Evolutionary conservation across 2,113 vertebrate species (phyloP).

Genomic region (Hylia prasina): DNA sequence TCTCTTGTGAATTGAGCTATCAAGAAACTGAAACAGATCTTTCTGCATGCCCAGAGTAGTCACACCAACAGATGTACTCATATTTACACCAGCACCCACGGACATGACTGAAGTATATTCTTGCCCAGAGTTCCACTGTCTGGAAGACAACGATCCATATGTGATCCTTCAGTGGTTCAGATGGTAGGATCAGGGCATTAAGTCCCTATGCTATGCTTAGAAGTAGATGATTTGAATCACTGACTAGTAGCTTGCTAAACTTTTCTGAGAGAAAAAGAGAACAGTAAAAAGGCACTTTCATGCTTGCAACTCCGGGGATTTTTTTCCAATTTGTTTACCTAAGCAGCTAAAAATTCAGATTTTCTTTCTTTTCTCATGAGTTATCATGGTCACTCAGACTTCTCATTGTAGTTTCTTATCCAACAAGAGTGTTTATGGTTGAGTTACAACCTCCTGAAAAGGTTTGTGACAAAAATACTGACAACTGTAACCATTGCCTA

Average conservation of each 20-base stretch:
- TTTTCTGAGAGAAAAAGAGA: not conserved
- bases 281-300: not conserved
- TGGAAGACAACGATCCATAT: not conserved
- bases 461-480: conserved; percentile 7
- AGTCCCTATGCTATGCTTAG: not conserved
- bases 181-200: not conserved
- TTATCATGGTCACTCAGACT: not conserved
- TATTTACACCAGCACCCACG: not conserved
- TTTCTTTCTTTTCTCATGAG: not conserved
- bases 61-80: not conserved
- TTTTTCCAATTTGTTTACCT: not conserved
- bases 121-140: not conserved
- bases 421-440: not conserved
- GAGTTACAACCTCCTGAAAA: conserved; percentile 6
- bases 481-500: not conserved
- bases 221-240: not conserved
- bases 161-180: not conserved
- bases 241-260: not conserved
- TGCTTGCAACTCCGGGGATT: not conserved
- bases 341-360: not conserved
- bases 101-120: not conserved
- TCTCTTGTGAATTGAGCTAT: not conserved
- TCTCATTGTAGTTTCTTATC: not conserved
- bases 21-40: not conserved
- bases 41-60: not conserved